Evolutionary conservation across 2,113 vertebrate species (phyloP).

Genomic region (Crotalus horridus): DNA sequence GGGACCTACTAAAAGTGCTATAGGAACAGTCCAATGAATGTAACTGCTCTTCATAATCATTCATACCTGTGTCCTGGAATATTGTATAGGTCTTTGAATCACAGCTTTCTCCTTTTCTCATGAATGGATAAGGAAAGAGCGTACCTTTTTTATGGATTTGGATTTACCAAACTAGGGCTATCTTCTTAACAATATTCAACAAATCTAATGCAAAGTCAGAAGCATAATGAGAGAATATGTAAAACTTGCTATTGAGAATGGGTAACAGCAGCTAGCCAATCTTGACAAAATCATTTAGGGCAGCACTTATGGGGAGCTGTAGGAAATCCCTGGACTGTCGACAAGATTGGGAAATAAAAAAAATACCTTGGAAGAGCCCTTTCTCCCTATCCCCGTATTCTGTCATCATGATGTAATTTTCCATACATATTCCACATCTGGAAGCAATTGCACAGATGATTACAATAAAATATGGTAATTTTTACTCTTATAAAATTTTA

Average conservation of each 20-base stretch:
- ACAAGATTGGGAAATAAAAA: background rate
- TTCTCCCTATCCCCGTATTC: background rate
- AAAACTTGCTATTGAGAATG: background rate
- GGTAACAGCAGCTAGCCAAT: background rate
- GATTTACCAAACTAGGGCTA: background rate
- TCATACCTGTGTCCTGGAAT: background rate
- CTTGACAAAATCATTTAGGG: background rate
- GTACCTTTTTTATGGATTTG: background rate
- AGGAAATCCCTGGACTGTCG: background rate
- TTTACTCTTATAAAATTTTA: background rate
- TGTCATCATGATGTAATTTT: background rate
- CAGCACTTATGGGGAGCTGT: background rate
- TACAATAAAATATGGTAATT: background rate
- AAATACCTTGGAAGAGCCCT: background rate
- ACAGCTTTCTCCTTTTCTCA: background rate
- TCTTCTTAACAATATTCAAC: background rate
- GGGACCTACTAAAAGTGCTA: background rate
- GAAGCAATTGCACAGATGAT: background rate
- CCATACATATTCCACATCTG: background rate
- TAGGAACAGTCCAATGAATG: too few species aligned
- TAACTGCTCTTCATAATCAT: background rate
- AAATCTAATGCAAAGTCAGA: background rate
- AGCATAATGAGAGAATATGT: background rate
- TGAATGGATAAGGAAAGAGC: background rate
- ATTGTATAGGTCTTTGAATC: background rate